Evolutionary conservation across 1,140 invertebrate genomes (phyloP).

Genomic region (Drosophila orosa): DNA sequence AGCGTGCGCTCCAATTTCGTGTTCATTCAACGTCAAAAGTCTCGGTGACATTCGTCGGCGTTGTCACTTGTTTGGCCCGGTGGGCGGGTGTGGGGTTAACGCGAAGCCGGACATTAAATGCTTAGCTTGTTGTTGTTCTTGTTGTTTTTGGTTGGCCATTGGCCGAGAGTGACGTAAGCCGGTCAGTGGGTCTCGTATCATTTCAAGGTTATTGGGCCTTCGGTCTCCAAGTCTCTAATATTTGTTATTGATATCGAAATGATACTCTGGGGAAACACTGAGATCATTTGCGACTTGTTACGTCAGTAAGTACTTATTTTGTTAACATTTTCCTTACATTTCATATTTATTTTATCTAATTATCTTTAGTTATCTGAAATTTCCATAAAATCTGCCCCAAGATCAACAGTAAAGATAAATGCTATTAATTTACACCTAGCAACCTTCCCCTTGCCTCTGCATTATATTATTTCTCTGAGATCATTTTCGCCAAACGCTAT

Average conservation of each 20-base stretch:
- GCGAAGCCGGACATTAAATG: conserved; percentile 32
- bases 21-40: conserved; percentile 58
- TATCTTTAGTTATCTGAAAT: background rate
- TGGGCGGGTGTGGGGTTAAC: conserved; percentile 19
- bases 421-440: conserved; percentile 9
- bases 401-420: conserved; percentile 11
- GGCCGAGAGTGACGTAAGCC: conserved; percentile 61
- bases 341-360: background rate
- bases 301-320: background rate
- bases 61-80: conserved; percentile 47
- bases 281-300: background rate
- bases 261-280: background rate
- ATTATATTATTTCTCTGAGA: conserved; percentile 9
- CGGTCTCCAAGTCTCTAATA: conserved; percentile 24
- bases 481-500: conserved; percentile 15
- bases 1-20: conserved; percentile 65
- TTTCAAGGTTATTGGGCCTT: conserved; percentile 58
- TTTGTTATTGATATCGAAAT: conserved; percentile 15
- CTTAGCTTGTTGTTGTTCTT: conserved; percentile 4
- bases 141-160: conserved; percentile 14
- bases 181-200: conserved; percentile 25
- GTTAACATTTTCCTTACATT: background rate
- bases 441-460: background rate
- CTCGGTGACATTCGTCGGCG: conserved; percentile 58
- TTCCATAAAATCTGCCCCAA: background rate